Evolutionary conservation across 2,113 vertebrate species (phyloP).

Genomic region (Motacilla alba): DNA sequence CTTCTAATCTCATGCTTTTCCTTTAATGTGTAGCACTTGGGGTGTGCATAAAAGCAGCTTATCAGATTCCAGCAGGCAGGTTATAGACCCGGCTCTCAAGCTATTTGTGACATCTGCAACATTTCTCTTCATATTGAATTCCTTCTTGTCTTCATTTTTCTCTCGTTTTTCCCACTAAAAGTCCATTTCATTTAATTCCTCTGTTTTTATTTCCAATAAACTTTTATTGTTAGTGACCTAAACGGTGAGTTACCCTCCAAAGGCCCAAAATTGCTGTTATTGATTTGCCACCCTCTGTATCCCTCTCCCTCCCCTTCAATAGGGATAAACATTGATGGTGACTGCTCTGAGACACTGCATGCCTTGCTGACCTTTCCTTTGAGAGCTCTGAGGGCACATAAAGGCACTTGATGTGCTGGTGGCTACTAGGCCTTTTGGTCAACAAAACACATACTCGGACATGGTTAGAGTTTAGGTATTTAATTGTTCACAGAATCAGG

Average conservation of each 20-base stretch:
- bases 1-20: not conserved
- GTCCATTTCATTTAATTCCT: not conserved
- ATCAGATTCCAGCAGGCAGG: constrained; percentile 8
- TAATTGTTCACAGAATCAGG: not conserved
- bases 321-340: not conserved
- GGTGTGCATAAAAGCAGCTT: not conserved
- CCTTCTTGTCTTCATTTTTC: not conserved
- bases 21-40: not conserved
- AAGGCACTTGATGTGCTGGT: not conserved
- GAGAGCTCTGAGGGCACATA: not conserved
- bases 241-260: not conserved
- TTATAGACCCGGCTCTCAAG: not conserved
- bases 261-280: not conserved
- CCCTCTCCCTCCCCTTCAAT: not conserved
- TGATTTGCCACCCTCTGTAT: not conserved
- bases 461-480: not conserved
- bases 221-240: not conserved
- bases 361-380: not conserved
- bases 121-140: not conserved
- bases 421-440: not conserved
- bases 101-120: not conserved
- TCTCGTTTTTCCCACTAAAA: accelerated
- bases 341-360: not conserved
- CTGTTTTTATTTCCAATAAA: not conserved
- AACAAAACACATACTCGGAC: not conserved